Evolutionary conservation across 2,797 vertebrate species (phyloP).

Genomic region (Fratercula arctica): DNA sequence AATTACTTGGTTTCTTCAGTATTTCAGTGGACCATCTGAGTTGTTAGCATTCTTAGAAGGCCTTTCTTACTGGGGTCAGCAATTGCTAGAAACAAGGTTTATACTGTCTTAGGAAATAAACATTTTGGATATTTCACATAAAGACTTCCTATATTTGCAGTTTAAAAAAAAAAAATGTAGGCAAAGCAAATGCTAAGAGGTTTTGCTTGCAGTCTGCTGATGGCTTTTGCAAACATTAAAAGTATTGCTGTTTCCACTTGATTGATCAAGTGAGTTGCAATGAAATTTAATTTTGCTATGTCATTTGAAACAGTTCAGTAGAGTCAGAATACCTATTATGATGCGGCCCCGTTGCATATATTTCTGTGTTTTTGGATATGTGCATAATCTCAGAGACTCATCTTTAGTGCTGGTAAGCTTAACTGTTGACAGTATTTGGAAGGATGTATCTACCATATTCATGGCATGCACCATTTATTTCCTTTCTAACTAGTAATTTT

Average conservation of each 20-base stretch:
- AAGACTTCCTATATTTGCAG: slow-evolving; percentile 25
- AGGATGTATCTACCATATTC: neutral
- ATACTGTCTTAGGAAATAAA: neutral
- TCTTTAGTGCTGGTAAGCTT: neutral
- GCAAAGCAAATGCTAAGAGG: slow-evolving; percentile 22
- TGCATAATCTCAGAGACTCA: neutral
- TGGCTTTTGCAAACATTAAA: slow-evolving; percentile 38
- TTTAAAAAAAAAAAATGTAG: neutral
- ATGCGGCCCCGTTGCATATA: neutral
- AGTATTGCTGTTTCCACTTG: slow-evolving; percentile 46
- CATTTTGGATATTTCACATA: slow-evolving; percentile 16
- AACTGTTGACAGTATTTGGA: neutral
- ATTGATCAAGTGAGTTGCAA: slow-evolving; percentile 43
- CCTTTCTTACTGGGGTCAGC: neutral
- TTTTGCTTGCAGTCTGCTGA: neutral
- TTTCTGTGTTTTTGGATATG: neutral
- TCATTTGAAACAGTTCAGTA: slow-evolving; percentile 11
- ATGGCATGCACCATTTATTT: neutral
- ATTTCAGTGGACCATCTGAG: neutral
- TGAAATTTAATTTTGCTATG: slow-evolving; percentile 13
- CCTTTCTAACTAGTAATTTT: neutral
- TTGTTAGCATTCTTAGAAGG: neutral
- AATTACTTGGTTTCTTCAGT: neutral
- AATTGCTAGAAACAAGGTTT: neutral
- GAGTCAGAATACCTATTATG: neutral